Evolutionary conservation across 1,140 invertebrate genomes (phyloP).

Genomic region (Macrocentrus cingulum): DNA sequence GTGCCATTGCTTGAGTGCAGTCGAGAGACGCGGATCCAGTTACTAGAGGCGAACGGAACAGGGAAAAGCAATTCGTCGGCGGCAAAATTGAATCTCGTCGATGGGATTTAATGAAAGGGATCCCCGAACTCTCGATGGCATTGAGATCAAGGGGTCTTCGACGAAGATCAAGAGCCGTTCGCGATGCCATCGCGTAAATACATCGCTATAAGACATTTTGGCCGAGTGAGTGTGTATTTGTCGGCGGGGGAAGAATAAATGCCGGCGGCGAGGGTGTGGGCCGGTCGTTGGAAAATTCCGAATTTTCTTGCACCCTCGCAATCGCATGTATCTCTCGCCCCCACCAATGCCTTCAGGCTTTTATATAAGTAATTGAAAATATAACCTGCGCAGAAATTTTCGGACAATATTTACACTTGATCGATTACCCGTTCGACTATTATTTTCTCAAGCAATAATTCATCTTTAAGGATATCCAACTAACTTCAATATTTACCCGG

Average conservation of each 20-base stretch:
- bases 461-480: neutral
- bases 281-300: neutral
- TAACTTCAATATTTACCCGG: constrained; percentile 9
- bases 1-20: neutral
- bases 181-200: constrained; percentile 7
- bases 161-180: constrained; percentile 29
- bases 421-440: constrained; percentile 10
- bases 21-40: constrained; percentile 37
- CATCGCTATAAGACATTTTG: no score
- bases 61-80: constrained; percentile 54
- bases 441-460: constrained; percentile 11
- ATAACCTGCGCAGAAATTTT: constrained; percentile 2
- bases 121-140: constrained; percentile 31
- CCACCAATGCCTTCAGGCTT: constrained; percentile 7
- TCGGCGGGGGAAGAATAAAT: neutral
- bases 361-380: constrained; percentile 17
- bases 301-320: constrained; percentile 4
- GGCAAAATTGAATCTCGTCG: constrained; percentile 55
- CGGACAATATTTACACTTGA: constrained; percentile 20
- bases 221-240: no score
- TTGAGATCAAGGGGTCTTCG: constrained; percentile 47
- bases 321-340: neutral
- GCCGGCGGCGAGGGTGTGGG: neutral
- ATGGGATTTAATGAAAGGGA: constrained; percentile 51
- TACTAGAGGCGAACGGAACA: constrained; percentile 42